A percentile compares a stretch with the other conserved stretches of the same genome.
These are phyloP conservation scores for Tinamus guttatus DNA, from an alignment of 2,113 vertebrate genomes.

Conservation along the genomic window DNA sequence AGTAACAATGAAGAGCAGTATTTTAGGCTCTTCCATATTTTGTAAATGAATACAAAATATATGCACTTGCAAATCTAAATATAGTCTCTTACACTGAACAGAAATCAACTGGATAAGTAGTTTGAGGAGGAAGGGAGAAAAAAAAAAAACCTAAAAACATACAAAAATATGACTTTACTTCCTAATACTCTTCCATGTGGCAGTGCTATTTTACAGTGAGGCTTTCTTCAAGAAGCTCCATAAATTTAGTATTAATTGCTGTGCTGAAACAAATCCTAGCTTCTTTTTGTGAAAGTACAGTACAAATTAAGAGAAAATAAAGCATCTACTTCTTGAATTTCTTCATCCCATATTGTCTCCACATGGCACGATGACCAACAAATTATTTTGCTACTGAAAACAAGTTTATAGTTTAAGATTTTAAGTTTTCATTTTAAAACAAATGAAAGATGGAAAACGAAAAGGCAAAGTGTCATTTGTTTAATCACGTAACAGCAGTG, in stretches of 20 bases:
- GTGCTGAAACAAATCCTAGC: background rate
- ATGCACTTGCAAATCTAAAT: conserved; percentile 46
- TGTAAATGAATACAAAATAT: conserved; percentile 12
- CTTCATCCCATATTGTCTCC: background rate
- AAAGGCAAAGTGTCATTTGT: background rate
- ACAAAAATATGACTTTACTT: background rate
- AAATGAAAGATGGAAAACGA: background rate
- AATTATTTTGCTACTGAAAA: background rate
- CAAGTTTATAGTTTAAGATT: background rate
- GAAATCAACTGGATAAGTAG: background rate
- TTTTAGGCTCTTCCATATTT: conserved; percentile 1
- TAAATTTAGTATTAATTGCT: background rate
- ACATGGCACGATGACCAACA: background rate
- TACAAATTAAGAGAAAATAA: background rate
- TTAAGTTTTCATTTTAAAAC: background rate
- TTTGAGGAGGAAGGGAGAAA: background rate
- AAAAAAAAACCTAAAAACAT: background rate
- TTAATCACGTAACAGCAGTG: fast-evolving
- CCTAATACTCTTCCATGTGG: background rate
- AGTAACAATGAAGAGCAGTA: background rate
- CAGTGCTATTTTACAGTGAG: background rate
- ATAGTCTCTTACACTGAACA: background rate
- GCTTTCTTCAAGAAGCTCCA: background rate
- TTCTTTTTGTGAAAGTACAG: background rate
- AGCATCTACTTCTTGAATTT: background rate